Percentiles rank a stretch among this genome's conserved stretches.
Conservation (phyloP, 2,797 vertebrate genomes). For the Spheniscus humboldti region DNA sequence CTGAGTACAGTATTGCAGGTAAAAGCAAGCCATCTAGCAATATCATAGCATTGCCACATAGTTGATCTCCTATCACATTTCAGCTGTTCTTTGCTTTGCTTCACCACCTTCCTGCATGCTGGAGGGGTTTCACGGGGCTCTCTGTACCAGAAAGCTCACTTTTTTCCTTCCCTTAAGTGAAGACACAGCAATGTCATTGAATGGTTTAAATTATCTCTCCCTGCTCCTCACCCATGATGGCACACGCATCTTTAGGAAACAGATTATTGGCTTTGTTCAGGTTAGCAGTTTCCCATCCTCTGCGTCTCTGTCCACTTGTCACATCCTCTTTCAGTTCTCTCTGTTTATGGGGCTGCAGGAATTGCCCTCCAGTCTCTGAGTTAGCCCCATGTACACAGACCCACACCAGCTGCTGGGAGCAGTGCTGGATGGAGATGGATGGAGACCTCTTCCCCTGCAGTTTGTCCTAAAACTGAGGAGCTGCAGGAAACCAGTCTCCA, state of each 20-base stretch:
- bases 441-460: background rate
- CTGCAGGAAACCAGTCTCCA: background rate
- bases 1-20: background rate
- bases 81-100: background rate
- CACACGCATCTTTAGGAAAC: background rate
- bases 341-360: background rate
- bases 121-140: background rate
- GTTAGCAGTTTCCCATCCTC: background rate
- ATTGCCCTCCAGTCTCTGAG: background rate
- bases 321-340: background rate
- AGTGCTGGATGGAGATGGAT: background rate
- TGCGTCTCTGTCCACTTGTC: background rate
- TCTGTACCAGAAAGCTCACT: background rate
- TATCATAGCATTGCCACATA: background rate
- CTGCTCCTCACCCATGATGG: background rate
- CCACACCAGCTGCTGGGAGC: background rate
- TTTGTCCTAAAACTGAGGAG: background rate
- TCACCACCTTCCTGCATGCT: background rate
- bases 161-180: background rate
- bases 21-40: background rate
- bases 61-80: background rate
- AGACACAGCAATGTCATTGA: background rate
- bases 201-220: background rate
- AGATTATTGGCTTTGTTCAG: background rate
- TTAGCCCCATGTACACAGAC: rapidly evolving